Base-by-base conservation (phyloP, 2,888 invertebrate species). In the Trypoxylon attenuatum region DNA sequence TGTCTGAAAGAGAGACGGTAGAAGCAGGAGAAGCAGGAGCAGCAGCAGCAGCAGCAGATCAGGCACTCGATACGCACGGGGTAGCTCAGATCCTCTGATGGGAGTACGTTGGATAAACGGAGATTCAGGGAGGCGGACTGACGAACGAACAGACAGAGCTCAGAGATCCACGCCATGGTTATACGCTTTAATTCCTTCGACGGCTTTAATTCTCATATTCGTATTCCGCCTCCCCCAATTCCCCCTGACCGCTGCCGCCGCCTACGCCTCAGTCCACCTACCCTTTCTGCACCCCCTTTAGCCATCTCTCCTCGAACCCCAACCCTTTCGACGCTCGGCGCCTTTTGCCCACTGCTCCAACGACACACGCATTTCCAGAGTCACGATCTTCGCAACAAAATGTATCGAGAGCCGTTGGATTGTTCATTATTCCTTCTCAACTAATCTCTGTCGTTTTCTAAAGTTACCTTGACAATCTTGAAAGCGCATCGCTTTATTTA, bases 181-280 rank as follows among this genome's bases (percentile, higher is more conserved):
- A 81, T 84, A 81, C 80, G 82, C 84, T 85, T 86, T 86, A 85
- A 84, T 86, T 86, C 85, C 85, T 86, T 86, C 85, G 83, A 82
- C 82, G 82, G 84, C 79, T 85, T 86, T 85, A 85, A 86, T 85
- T 86, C 85, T 84, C 85, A 82, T 85, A 86, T 85, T 85, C 86
- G 82, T 84, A 86, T 84, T 84, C 82, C 78, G 76, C 78, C 58
- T 70, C 77, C 65, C 50, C 64, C 76, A 58, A 8, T 10, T 27
- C 57, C 70, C 54, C 59, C 60, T 59, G 59, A 69, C 66, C 64
- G 58, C 63, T 65, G 63, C 63, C 70, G 62, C 56, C 64, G 49
- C 69, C 69, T 66, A 67, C 69, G 58, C 47, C 60, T 56, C 61
- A 41, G 58, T 56, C 65, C 47, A 42, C 67, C 68, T 60, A 58